Evolutionary conservation across 2,797 vertebrate genomes (phyloP), one percentile per base, ranked within the genome.

Genomic region (Dryobates pubescens): DNA sequence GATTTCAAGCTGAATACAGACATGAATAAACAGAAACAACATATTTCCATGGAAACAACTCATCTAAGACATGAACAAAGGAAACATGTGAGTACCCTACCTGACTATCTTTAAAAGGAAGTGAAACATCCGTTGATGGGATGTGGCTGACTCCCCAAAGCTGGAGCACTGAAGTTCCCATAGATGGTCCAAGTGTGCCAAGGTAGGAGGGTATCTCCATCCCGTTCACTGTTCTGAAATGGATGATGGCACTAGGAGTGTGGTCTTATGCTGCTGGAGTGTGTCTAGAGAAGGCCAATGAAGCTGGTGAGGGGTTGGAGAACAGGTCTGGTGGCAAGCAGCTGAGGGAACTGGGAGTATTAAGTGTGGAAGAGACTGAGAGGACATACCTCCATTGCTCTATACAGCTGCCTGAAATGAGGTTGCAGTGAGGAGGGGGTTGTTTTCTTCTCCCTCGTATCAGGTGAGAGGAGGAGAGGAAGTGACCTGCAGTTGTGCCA

Each of bases 11-110:
- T 79, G 59, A 74, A 93, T 36, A 20, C 17, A 14, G 47, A 13
- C 72, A 70, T 49, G 22, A 87, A 63, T 79, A 96, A 93, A 94
- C 13, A 94, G 74, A 93, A 92, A 49, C 36, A 59, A 80, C 54
- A 29, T 57, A 92, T 93, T 92, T 74, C 86, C 88, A 84, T 91
- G 92, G 85, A 92, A 96, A 94, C 71, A 41, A 57, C n/a, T 81
- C 22, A 82, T 61, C 30, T 47, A 47, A 91, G 94, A 64, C 36
- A 36, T 67, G 64, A 69, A 88, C 74, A 87, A 91, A 92, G 34
- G 38, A 81, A 70, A n/a, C 27, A 57, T 2, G 3, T 34, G 67
- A 61, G 56, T 43, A 23, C 23, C n/a, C n/a, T 83, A 69, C 67
- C 49, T 89, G 67, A 53, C 59, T 69, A 19, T 71, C 47, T 74